phyloP scores from a whole-genome alignment of 2,797 vertebrate species.

The Clamator glandarius region DNA sequence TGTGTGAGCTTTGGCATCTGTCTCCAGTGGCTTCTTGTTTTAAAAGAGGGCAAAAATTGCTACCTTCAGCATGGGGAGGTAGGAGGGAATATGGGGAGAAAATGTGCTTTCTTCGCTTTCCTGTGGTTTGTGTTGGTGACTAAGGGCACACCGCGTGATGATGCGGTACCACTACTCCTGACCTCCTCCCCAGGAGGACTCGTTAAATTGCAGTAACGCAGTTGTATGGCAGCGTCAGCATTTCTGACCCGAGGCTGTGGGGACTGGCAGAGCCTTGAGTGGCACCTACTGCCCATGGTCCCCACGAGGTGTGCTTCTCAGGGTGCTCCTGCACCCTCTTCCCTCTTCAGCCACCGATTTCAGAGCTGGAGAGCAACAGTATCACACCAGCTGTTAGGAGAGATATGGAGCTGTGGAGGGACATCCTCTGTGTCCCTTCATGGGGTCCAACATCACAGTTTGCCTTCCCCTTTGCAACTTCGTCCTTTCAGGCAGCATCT shows the following conservation, averaged over 20 bases:
- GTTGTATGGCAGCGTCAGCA: background rate
- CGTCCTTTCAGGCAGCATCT: accelerated
- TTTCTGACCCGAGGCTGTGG: background rate
- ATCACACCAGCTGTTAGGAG: background rate
- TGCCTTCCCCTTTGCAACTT: background rate
- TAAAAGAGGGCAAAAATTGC: background rate
- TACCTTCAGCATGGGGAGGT: background rate
- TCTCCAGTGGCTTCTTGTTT: background rate
- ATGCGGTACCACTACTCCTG: background rate
- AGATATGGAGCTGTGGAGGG: no score
- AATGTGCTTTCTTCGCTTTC: background rate
- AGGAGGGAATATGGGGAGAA: background rate
- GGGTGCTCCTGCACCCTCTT: accelerated
- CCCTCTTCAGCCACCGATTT: background rate
- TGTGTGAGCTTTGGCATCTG: conserved; percentile 6
- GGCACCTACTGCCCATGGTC: background rate
- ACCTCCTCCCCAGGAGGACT: background rate
- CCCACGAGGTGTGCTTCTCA: background rate
- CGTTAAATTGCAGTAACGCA: accelerated
- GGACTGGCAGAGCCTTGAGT: background rate
- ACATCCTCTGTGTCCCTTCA: background rate
- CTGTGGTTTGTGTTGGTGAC: background rate
- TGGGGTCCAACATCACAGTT: accelerated
- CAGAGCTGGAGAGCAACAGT: background rate
- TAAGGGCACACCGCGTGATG: accelerated